Evolutionary conservation across 2,113 vertebrate genomes (phyloP), one percentile per base, ranked within the genome.

Genomic region (Oceanites oceanicus): DNA sequence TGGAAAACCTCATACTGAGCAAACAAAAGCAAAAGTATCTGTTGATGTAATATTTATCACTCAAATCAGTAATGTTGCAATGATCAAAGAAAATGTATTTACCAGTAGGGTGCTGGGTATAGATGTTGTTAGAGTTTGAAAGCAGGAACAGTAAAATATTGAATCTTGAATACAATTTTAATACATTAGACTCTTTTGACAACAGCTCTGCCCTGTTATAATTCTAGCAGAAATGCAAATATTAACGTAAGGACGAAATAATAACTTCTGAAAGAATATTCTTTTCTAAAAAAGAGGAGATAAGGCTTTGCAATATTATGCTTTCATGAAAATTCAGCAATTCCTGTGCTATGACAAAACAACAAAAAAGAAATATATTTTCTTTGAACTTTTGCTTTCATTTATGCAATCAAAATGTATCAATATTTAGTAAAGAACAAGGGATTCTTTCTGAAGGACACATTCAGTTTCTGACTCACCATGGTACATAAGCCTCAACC

Each of bases 81-180:
- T 50, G 84, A 96, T 96, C 87, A 97, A 98, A 97, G 92, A 63
- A 98, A 96, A 97, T 92, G 68, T 68, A 97, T 94, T 95, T 96
- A 86, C 73, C 63, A 91, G 63, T 84, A 86, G 30, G 88, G 72
- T 68, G 74, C 85, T 70, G 76, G 82, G 52, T 81, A 93, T 38
- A 92, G 55, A 91, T 74, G 40, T 88, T 96, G 47, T 75, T 94
- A 73, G 58, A 73, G 27, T 88, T 86, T 86, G 67, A 70, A 96
- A 95, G 72, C 47, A 95, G 18, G 44, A 87, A 92, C n/a, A 8
- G 11, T 59, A 80, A 96, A 96, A 95, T 78, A 89, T 91, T 71
- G 82, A 97, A 94, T 71, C 42, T 11, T 86, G 88, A 97, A 96
- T 97, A 70, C 16, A 84, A 91, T 97, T 97, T 96, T 88, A 85